phyloP scores from a whole-genome alignment of 2,888 invertebrate species.

The Geophilus truncorum region DNA sequence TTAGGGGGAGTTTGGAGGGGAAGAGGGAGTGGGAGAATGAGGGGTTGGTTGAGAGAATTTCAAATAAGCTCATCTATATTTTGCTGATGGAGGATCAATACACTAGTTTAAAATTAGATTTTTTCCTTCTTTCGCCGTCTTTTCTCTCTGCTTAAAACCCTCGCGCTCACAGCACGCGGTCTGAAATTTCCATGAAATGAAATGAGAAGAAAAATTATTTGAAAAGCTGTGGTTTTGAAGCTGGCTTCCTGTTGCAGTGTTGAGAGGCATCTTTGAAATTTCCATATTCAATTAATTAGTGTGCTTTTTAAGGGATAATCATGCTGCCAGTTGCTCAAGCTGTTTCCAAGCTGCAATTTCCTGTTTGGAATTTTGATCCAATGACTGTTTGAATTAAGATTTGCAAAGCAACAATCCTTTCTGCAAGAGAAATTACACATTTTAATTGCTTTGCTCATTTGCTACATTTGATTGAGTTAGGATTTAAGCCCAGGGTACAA shows the following conservation, averaged over 20 bases:
- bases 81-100: constrained; percentile 10
- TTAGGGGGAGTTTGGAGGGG: too few species aligned
- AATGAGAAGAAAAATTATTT: constrained; percentile 10
- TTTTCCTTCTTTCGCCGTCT: not conserved
- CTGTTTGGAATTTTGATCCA: not conserved
- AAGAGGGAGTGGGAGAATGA: too few species aligned
- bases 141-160: not conserved
- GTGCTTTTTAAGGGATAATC: not conserved
- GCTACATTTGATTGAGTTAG: too few species aligned
- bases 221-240: not conserved
- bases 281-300: not conserved
- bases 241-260: not conserved
- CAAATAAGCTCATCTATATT: not conserved
- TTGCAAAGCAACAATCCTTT: not conserved
- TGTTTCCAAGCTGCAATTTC: not conserved
- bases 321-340: not conserved
- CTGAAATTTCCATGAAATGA: constrained; percentile 10
- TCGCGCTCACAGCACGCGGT: not conserved
- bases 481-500: too few species aligned
- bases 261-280: not conserved
- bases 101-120: constrained; percentile 10
- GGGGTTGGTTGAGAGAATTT: not conserved
- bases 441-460: too few species aligned
- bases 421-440: too few species aligned
- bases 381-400: not conserved